A percentile compares a stretch with the other conserved stretches of the same genome.
These are phyloP conservation scores for Menidia menidia DNA, from an alignment of 2,797 vertebrate genomes.

Conservation along the genomic window DNA sequence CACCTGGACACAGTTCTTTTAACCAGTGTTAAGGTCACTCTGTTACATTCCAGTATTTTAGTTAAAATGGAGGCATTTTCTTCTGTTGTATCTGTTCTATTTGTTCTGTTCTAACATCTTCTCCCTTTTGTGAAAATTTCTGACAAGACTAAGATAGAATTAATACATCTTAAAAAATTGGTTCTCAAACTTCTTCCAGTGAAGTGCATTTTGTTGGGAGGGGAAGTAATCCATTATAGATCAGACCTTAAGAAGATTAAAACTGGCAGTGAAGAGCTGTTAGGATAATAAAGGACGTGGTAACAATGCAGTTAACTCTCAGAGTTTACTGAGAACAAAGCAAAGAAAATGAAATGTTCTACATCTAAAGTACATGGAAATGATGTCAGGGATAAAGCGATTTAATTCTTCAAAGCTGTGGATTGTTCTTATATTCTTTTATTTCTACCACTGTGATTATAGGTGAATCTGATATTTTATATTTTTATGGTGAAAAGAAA, in stretches of 20 bases:
- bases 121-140: conserved; percentile 16
- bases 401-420: conserved; percentile 12
- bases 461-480: conserved; percentile 11
- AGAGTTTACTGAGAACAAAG: conserved; percentile 8
- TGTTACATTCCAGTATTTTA: no score
- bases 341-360: background rate
- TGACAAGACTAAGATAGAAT: conserved; percentile 25
- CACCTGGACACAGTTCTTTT: no score
- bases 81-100: background rate
- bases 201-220: conserved; percentile 26
- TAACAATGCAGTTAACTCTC: conserved; percentile 17
- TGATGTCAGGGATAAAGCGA: conserved; percentile 44
- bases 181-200: conserved; percentile 26
- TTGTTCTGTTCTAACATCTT: background rate
- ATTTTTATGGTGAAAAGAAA: conserved; percentile 30
- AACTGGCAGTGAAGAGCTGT: conserved; percentile 12
- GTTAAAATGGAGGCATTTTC: background rate
- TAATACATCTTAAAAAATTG: conserved; percentile 31
- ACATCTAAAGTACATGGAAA: conserved; percentile 5
- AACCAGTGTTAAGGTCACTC: no score
- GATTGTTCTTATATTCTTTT: conserved; percentile 12
- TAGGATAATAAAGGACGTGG: conserved; percentile 23
- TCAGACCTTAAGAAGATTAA: conserved; percentile 36
- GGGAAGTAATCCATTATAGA: conserved; percentile 27
- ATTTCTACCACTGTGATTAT: background rate